phyloP scores from a whole-genome alignment of 2,113 vertebrate genomes.

The Oophaga pumilio region DNA sequence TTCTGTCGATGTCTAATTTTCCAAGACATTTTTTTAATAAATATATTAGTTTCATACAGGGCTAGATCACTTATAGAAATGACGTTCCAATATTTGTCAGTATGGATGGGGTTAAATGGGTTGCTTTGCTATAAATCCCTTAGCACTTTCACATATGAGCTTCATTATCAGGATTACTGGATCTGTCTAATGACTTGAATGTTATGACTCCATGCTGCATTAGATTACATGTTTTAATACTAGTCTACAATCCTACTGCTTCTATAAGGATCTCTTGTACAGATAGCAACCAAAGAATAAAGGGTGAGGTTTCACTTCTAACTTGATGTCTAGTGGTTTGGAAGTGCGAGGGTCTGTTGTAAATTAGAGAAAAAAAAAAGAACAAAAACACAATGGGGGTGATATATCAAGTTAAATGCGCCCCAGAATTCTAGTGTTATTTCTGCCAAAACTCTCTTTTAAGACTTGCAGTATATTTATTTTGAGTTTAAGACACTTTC shows the following conservation, averaged over 20 bases:
- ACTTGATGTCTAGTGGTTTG: constrained; percentile 21
- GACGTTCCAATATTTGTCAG: not conserved
- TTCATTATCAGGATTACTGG: constrained; percentile 54
- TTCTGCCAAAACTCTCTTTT: too few relatives aligned
- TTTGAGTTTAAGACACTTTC: too few relatives aligned
- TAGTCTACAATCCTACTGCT: constrained; percentile 29
- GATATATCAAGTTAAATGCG: too few relatives aligned
- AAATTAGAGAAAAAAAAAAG: constrained; percentile 11
- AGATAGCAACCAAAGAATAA: constrained; percentile 31
- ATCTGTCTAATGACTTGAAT: constrained; percentile 54
- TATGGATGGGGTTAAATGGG: constrained; percentile 33
- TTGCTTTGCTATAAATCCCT: constrained; percentile 49
- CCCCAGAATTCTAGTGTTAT: too few relatives aligned
- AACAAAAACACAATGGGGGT: too few relatives aligned
- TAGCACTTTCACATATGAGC: constrained; percentile 49
- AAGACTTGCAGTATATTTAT: too few relatives aligned
- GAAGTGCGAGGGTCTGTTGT: constrained; percentile 37
- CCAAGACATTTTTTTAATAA: not conserved
- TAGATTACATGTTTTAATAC: constrained; percentile 52
- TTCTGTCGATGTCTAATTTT: not conserved
- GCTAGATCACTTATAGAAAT: not conserved
- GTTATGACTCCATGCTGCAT: constrained; percentile 54
- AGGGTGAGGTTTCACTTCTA: not conserved
- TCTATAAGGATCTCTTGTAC: constrained; percentile 11
- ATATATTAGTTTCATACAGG: not conserved